Evolutionary conservation across 2,888 invertebrate genomes (phyloP).

Genomic region (Lomographa bimaculata): DNA sequence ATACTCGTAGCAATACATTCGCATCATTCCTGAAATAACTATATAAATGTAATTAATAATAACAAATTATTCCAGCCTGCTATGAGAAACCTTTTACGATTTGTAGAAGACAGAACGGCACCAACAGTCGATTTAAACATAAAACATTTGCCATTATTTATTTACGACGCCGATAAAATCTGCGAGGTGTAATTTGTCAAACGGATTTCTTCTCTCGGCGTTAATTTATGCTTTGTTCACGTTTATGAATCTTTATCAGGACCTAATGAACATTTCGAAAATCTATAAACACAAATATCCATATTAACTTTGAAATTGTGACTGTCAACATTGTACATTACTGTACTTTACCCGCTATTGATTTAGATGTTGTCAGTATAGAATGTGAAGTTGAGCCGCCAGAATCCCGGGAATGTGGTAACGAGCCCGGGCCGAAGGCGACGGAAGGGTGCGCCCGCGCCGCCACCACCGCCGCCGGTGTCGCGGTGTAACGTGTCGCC

Average conservation of each 20-base stretch:
- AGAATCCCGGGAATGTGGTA: slow-evolving; percentile 22
- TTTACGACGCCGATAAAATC: slow-evolving; percentile 7
- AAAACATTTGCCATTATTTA: slow-evolving; percentile 1
- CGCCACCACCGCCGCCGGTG: slow-evolving; percentile 4
- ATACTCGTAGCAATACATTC: slow-evolving; percentile 2
- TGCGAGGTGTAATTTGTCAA: slow-evolving; percentile 1
- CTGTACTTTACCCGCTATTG: too few relatives aligned
- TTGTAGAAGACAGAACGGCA: slow-evolving; percentile 5
- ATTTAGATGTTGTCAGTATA: too few relatives aligned
- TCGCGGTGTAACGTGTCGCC: slow-evolving; percentile 9
- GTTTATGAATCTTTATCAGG: too few relatives aligned
- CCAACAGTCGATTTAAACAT: slow-evolving; percentile 5
- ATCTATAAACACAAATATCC: too few relatives aligned
- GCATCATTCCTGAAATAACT: slow-evolving; percentile 11
- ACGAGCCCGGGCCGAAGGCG: slow-evolving; percentile 15
- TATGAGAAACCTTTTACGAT: slow-evolving; percentile 5
- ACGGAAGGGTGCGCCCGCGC: slow-evolving; percentile 13
- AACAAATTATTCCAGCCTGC: background rate
- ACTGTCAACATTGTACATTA: too few relatives aligned
- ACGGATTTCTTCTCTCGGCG: too few relatives aligned
- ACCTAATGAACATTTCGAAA: too few relatives aligned
- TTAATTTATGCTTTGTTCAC: too few relatives aligned
- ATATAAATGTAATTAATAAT: background rate
- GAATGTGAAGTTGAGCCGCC: slow-evolving; percentile 21
- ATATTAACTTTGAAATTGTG: background rate